Conservation (phyloP, 2,113 vertebrate genomes). For the Paracanthobrama guichenoti region DNA sequence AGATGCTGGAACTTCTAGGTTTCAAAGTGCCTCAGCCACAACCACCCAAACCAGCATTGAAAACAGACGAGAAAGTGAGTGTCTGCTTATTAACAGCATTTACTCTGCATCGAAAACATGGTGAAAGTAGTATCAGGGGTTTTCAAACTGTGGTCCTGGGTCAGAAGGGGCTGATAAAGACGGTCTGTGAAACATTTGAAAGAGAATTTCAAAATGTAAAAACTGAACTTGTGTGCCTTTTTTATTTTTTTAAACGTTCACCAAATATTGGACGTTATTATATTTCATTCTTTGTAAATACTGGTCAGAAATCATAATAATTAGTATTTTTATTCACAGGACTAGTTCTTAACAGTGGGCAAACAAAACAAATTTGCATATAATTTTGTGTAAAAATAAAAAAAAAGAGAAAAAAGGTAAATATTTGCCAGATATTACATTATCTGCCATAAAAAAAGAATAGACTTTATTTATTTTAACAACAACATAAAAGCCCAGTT, state of each 20-base stretch:
- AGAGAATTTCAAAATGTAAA: too few species aligned
- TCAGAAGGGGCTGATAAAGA: not conserved
- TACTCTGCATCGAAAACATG: not conserved
- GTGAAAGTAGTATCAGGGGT: not conserved
- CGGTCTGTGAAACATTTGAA: not conserved
- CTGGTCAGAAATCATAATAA: too few species aligned
- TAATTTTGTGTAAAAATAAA: not conserved
- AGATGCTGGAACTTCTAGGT: conserved; percentile 94
- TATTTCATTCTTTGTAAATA: not conserved
- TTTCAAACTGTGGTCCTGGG: not conserved
- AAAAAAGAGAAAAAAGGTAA: not conserved
- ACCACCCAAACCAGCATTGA: conserved; percentile 92
- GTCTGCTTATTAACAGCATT: not conserved
- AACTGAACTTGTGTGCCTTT: too few species aligned
- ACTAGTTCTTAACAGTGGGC: not conserved
- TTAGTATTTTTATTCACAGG: not conserved
- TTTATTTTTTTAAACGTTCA: not conserved
- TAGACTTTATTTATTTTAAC: not conserved
- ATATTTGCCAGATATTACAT: not conserved
- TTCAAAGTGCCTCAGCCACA: conserved; percentile 96
- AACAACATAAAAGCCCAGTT: not conserved
- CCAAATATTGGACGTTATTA: not conserved
- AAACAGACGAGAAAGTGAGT: conserved; percentile 92
- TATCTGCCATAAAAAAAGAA: too few species aligned
- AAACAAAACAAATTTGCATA: not conserved